Base-by-base conservation (phyloP, 1,140 invertebrate genomes). In the Bombus difficillimus region DNA sequence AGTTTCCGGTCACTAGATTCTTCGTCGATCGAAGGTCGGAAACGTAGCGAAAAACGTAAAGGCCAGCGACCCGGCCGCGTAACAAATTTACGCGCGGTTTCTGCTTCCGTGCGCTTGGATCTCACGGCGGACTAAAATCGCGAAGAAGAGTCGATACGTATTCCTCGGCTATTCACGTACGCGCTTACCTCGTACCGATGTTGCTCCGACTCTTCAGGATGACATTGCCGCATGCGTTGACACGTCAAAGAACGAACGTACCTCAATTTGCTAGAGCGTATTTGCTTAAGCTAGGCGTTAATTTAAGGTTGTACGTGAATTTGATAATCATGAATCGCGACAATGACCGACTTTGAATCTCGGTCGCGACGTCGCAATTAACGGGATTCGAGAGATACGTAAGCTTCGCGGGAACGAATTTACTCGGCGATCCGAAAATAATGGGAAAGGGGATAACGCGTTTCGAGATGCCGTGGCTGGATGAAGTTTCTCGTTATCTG, bases 31-130 rank as follows among this genome's bases (percentile, higher is more conserved):
- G 73, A 75, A 53, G 15, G 25, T 74, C 13, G 13, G 57, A 77
- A n/a, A 39, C 12, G 13, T 77, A 34, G 13, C 43, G 32, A 34
- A 22, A 25, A 53, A 73, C 39, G 15, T 3, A 25, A 12, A 41
- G 34, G 34, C 1, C 6, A 53, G 47, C 32, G 80, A 80, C 57
- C 83, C 73, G 82, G 78, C 75, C 74, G 68, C 8, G 37, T 83
- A 87, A 88, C 79, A 47, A 66, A 84, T 86, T 91, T 80, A 85
- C 86, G 86, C 74, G 76, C 76, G 82, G 85, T 87, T 86, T 83
- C 87, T 69, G 37, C 64, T 75, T 78, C 77, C 72, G 4, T 28
- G 18, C 15, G 39, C 37, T 53, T 10, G 68, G 0, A 37, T 37
- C n/a, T n/a, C 22, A 37, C 22, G 47, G 18, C 18, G 18, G 5